A percentile compares a stretch with the other conserved stretches of the same genome.
phyloP scores from a whole-genome alignment of 2,888 invertebrate species.

The Drosophila neonasuta region DNA sequence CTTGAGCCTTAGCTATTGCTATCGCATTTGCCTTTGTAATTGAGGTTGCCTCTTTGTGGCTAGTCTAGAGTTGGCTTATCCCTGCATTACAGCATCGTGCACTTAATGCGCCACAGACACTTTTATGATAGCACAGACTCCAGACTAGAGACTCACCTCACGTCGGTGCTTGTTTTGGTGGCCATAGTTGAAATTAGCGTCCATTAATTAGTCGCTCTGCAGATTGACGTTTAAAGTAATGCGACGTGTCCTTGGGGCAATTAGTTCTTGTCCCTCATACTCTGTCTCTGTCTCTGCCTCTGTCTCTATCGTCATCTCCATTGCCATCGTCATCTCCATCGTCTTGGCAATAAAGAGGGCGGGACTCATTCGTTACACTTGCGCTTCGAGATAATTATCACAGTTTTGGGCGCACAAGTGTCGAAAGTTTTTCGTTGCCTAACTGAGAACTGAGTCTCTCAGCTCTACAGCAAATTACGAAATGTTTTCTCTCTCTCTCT shows the following conservation, averaged over 20 bases:
- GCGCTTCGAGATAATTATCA: conserved; percentile 43
- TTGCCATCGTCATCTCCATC: too few relatives aligned
- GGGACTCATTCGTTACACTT: conserved; percentile 22
- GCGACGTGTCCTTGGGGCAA: conserved; percentile 57
- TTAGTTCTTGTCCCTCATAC: conserved; percentile 36
- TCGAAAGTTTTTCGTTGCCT: conserved; percentile 7
- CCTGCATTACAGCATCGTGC: conserved; percentile 50
- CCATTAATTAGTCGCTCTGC: conserved; percentile 69
- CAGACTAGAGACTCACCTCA: conserved; percentile 13
- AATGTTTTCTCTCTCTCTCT: conserved; percentile 2
- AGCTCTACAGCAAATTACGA: conserved; percentile 38
- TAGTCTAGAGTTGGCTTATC: conserved; percentile 43
- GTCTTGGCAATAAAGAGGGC: not conserved
- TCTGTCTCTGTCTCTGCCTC: too few relatives aligned
- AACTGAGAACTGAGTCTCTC: not conserved
- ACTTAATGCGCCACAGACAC: conserved; percentile 55
- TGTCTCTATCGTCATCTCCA: too few relatives aligned
- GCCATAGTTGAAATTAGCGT: conserved; percentile 62
- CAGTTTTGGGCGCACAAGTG: conserved; percentile 31
- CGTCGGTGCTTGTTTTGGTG: conserved; percentile 18
- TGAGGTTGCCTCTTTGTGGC: conserved; percentile 27
- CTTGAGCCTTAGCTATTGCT: not conserved
- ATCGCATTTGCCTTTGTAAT: conserved; percentile 47
- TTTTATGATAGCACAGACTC: conserved; percentile 50
- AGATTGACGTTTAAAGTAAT: conserved; percentile 69